Base-by-base conservation (phyloP, 2,797 vertebrate genomes). In the Hozukius guyotensis region DNA sequence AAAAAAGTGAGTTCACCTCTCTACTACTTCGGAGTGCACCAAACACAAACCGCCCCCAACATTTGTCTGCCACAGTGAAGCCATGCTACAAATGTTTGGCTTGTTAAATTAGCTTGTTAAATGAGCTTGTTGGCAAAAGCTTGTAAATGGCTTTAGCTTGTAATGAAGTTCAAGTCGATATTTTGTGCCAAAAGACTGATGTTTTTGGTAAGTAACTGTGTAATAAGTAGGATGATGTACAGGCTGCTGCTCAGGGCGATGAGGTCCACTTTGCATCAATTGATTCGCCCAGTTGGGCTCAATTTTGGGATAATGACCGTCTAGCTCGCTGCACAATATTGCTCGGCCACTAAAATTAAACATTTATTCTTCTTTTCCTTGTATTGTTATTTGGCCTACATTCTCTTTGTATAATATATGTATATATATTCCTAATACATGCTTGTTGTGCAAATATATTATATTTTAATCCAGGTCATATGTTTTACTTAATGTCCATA, bases 111-210 rank as follows among this genome's bases (percentile, higher is more conserved):
- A 46, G 61, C 66, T 73, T 70, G 77, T 64, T 83, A 72, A 78
- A 78, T 46, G 16, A 16, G 56, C 73, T 73, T 72, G 79, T 64
- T 83, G 65, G 72, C 75, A 80, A 69, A 75, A 0, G 52, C 46
- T 71, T 62, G 56, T 72, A 76, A 82, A 84, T 76, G 64, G 67
- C 29, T 77, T 76, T 3, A 49, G 20, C 65, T 63, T 62, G 59
- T 73, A 87, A 83, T 83, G n/a, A 87, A 72, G 56, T 84, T 77
- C 42, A 8, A 80, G 61, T 80, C 10, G 3, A 80, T 81, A 27
- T 68, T 75, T 72, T 69, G 38, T 36, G 63, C 71, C 67, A 56
- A 79, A 77, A 73, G 56, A 87, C 64, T 1, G 53, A 77, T 80
- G 76, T 49, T 75, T 78, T 74, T 59, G 36, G 38, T 49, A 29